Evolutionary conservation across 2,888 invertebrate species (phyloP).

Genomic region (Mesorhabditis belari): DNA sequence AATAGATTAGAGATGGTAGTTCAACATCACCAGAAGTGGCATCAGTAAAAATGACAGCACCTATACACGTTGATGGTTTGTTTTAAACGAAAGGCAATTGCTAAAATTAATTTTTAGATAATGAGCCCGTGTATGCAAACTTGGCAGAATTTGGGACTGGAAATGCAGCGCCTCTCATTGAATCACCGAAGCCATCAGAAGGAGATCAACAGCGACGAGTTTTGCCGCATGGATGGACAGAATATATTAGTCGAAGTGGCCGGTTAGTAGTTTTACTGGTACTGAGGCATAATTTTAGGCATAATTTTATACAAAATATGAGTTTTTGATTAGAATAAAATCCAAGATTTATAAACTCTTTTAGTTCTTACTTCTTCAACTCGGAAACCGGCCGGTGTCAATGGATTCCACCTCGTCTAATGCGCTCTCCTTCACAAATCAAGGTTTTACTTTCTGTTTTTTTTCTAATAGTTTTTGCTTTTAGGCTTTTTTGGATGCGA

Average conservation of each 20-base stretch:
- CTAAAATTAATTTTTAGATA: background rate
- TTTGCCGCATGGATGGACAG: constrained; percentile 43
- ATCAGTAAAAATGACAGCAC: too few relatives aligned
- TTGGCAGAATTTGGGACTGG: too few relatives aligned
- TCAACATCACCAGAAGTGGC: background rate
- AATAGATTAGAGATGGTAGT: background rate
- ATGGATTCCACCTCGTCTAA: constrained; percentile 45
- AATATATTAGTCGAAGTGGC: constrained; percentile 44
- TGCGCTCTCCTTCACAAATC: constrained; percentile 35
- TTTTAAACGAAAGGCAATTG: background rate
- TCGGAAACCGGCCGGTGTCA: constrained; percentile 39
- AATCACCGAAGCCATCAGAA: constrained; percentile 29
- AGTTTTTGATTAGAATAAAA: background rate
- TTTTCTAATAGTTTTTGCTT: background rate
- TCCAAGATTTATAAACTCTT: background rate
- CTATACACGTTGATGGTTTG: background rate
- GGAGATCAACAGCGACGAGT: constrained; percentile 29
- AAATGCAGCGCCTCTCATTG: too few relatives aligned
- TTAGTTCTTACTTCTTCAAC: constrained; percentile 36
- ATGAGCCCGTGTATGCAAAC: background rate
- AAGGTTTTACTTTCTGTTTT: constrained; percentile 8
- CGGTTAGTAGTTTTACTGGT: too few relatives aligned
- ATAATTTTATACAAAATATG: background rate
- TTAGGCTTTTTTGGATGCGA: background rate
- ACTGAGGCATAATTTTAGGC: too few relatives aligned